Conservation (phyloP, 2,113 vertebrate species). For the Epinephelus moara region DNA sequence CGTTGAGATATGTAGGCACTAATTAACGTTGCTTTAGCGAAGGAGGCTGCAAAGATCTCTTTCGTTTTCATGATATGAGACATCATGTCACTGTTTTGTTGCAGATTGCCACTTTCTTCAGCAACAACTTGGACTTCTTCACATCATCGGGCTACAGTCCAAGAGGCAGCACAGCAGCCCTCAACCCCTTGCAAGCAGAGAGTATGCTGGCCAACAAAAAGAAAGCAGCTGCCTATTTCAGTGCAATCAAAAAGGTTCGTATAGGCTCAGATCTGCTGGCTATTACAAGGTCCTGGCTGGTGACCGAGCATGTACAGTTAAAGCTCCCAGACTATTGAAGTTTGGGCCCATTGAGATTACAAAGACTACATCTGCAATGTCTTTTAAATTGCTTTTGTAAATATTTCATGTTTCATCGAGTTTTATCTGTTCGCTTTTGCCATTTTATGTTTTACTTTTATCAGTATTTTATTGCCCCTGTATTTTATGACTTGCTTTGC, state of each 20-base stretch:
- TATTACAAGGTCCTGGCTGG: not conserved
- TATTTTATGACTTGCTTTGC: not conserved
- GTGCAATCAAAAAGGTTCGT: conserved; percentile 90
- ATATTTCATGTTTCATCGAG: not conserved
- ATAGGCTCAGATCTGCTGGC: not conserved
- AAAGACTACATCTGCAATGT: too few relatives aligned
- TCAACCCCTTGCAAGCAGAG: conserved; percentile 91
- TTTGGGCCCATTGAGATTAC: too few relatives aligned
- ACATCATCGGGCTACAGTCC: conserved; percentile 90
- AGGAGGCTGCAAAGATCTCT: not conserved
- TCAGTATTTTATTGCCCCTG: not conserved
- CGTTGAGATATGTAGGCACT: not conserved
- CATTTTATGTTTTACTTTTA: not conserved
- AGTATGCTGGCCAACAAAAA: conserved; percentile 95
- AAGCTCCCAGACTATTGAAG: not conserved
- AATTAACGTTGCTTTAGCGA: conserved; percentile 4
- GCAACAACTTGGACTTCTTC: conserved; percentile 95
- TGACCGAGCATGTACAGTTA: not conserved
- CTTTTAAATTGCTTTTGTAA: not conserved
- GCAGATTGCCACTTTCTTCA: conserved; percentile 96
- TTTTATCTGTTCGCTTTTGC: not conserved
- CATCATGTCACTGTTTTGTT: conserved; percentile 32
- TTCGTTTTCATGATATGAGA: conserved; percentile 1
- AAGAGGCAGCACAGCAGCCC: conserved; percentile 83
- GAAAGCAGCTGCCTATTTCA: conserved; percentile 90